Conservation (phyloP, 2,888 invertebrate species). For the Acrobasis repandana region DNA sequence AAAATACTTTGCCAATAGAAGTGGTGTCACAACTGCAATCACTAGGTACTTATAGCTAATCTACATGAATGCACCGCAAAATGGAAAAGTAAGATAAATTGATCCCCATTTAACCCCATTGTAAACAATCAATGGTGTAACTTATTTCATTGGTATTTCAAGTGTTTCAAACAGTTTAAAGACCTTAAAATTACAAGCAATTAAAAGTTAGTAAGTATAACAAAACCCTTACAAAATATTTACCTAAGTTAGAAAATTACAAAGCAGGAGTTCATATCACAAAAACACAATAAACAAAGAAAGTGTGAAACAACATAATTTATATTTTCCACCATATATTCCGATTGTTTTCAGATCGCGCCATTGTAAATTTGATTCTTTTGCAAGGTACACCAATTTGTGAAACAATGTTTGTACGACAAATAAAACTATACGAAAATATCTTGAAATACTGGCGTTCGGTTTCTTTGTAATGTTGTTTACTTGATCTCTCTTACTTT, state of each 20-base stretch:
- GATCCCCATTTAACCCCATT: too few relatives aligned
- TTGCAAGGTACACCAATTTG: conserved; percentile 27
- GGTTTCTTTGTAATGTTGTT: conserved; percentile 53
- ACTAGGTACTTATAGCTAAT: too few relatives aligned
- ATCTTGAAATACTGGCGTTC: conserved; percentile 37
- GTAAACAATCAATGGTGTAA: too few relatives aligned
- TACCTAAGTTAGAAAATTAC: not conserved
- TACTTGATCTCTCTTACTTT: conserved; percentile 53
- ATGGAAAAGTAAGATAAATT: too few relatives aligned
- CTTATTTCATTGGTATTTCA: too few relatives aligned
- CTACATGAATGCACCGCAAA: too few relatives aligned
- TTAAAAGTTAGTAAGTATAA: not conserved
- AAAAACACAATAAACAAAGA: not conserved
- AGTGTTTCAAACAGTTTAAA: too few relatives aligned
- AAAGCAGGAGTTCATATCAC: too few relatives aligned
- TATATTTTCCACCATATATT: not conserved
- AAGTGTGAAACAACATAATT: not conserved
- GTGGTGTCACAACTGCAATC: too few relatives aligned
- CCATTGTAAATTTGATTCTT: not conserved
- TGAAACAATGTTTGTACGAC: conserved; percentile 31
- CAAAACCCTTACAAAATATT: not conserved
- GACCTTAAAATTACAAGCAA: too few relatives aligned
- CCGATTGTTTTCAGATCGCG: not conserved
- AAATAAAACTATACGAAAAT: conserved; percentile 36
- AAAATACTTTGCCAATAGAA: too few relatives aligned